Conservation (phyloP, 2,797 vertebrate genomes). For the Pyrrhura leucotis region DNA sequence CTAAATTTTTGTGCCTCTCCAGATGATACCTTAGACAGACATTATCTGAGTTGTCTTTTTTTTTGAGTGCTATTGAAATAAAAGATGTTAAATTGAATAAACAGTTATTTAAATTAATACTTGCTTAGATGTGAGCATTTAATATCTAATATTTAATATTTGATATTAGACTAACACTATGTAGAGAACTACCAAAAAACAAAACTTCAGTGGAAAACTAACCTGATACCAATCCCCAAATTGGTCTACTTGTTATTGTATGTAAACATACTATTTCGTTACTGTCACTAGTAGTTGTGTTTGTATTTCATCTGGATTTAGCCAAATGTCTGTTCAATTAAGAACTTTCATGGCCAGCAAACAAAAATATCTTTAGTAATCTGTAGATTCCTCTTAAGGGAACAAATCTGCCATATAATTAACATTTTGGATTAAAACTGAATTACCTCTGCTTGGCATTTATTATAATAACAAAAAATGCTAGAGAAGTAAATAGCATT, state of each 20-base stretch:
- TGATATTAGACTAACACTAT: background rate
- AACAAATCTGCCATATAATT: background rate
- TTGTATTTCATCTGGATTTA: background rate
- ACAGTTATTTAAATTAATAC: background rate
- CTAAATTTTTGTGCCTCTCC: background rate
- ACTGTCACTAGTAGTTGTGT: background rate
- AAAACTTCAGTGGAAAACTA: background rate
- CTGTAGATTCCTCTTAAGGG: background rate
- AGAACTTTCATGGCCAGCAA: background rate
- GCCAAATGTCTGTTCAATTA: background rate
- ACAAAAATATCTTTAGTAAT: conserved; percentile 3
- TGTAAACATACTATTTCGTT: background rate
- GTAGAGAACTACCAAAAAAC: background rate
- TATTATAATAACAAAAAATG: background rate
- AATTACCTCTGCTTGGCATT: background rate
- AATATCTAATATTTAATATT: background rate
- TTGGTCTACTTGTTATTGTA: background rate
- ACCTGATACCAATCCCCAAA: background rate
- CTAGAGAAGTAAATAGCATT: background rate
- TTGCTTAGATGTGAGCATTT: background rate
- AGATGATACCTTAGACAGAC: background rate
- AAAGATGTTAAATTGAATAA: background rate
- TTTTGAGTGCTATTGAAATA: background rate
- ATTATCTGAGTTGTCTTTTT: background rate
- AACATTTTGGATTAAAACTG: background rate